Percentiles rank a stretch among this genome's conserved stretches.
Conservation (phyloP, 2,113 vertebrate species). For the Bagarius yarrelli region DNA sequence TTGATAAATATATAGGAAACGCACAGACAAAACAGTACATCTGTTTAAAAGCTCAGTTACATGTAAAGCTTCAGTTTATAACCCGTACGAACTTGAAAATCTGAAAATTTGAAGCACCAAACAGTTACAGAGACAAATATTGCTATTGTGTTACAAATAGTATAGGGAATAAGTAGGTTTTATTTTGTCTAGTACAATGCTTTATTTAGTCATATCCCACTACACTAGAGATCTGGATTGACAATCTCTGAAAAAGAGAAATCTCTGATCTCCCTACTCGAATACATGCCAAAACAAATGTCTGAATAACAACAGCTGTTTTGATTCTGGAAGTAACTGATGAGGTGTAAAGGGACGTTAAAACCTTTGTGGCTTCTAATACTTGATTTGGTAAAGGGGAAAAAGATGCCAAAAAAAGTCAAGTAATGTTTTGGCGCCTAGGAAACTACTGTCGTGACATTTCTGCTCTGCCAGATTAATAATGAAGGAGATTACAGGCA, state of each 20-base stretch:
- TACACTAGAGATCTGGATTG: not conserved
- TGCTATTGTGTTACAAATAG: not conserved
- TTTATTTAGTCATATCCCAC: not conserved
- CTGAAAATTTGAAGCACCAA: not conserved
- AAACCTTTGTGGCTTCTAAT: constrained; percentile 62
- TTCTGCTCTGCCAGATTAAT: constrained; percentile 70
- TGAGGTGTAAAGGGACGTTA: constrained; percentile 44
- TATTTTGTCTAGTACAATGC: not conserved
- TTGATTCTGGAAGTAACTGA: constrained; percentile 3
- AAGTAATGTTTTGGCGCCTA: constrained; percentile 1
- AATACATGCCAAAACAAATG: not conserved
- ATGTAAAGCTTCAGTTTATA: not conserved
- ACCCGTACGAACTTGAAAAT: not conserved
- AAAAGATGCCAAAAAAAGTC: constrained; percentile 38
- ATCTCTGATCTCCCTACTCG: not conserved
- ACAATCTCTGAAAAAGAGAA: not conserved
- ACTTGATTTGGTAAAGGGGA: constrained; percentile 56
- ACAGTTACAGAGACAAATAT: not conserved
- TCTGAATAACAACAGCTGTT: constrained; percentile 9
- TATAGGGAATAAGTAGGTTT: too few relatives aligned
- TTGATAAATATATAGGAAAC: not conserved
- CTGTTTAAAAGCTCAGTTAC: not conserved
- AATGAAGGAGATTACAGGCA: constrained; percentile 73
- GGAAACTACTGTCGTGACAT: constrained; percentile 63
- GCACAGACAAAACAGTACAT: not conserved